Evolutionary conservation across 2,113 vertebrate species (phyloP).

Genomic region (Pluvianellus socialis): DNA sequence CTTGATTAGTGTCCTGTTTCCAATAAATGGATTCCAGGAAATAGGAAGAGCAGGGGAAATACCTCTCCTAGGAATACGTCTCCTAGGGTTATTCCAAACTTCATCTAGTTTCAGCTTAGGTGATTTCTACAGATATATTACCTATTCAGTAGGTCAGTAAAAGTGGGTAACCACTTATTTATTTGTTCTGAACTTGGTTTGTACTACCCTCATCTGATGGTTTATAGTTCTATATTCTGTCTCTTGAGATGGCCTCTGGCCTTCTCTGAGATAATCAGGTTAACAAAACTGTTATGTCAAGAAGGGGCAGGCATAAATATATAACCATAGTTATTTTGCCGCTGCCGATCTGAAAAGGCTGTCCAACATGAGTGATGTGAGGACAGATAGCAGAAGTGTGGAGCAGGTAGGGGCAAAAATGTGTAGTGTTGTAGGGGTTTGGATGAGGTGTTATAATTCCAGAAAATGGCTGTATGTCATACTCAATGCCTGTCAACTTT

Average conservation of each 20-base stretch:
- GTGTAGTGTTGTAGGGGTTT: not conserved
- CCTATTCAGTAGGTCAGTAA: not conserved
- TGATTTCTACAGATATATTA: not conserved
- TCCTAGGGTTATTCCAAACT: not conserved
- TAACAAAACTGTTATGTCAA: not conserved
- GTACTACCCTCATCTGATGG: not conserved
- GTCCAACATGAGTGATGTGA: not conserved
- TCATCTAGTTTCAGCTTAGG: not conserved
- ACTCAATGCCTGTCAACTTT: not conserved
- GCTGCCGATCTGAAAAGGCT: not conserved
- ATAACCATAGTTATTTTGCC: not conserved
- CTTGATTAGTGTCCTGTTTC: not conserved
- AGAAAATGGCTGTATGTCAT: not conserved
- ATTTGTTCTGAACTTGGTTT: not conserved
- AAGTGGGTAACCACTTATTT: not conserved
- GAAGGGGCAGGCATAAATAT: not conserved
- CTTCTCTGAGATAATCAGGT: not conserved
- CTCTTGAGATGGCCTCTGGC: not conserved
- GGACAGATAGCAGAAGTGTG: not conserved
- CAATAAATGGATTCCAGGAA: not conserved
- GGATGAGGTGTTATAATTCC: not conserved
- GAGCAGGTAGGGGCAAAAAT: not conserved
- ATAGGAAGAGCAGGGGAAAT: not conserved
- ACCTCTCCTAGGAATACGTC: accelerated
- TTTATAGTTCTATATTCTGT: not conserved